A percentile compares a stretch with the other conserved stretches of the same genome.
phyloP scores from a whole-genome alignment of 2,888 invertebrate genomes.

The Diogma glabrata region DNA sequence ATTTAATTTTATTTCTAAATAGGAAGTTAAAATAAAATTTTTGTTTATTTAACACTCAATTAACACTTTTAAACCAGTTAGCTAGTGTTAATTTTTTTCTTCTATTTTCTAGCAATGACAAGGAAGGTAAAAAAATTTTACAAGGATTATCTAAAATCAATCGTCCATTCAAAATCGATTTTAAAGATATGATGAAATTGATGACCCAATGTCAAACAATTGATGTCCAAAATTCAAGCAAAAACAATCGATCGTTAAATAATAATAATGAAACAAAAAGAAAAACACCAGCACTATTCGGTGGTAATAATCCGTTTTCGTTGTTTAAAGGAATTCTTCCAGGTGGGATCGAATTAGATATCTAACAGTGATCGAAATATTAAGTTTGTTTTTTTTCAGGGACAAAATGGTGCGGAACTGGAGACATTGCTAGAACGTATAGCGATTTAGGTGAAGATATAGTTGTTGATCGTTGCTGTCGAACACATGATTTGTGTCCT shows the following conservation, averaged over 20 bases:
- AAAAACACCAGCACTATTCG: conserved; percentile 37
- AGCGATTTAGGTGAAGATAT: conserved; percentile 67
- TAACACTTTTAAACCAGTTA: too few relatives aligned
- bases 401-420: conserved; percentile 88
- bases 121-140: conserved; percentile 52
- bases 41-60: too few relatives aligned
- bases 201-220: conserved; percentile 72
- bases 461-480: conserved; percentile 71
- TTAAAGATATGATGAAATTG: conserved; percentile 63
- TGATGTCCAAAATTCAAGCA: conserved; percentile 29
- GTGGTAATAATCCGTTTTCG: conserved; percentile 55
- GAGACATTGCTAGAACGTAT: conserved; percentile 73
- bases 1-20: too few relatives aligned
- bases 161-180: conserved; percentile 51
- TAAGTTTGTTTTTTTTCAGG: conserved; percentile 41
- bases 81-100: conserved; percentile 4
- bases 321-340: conserved; percentile 71
- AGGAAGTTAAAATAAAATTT: too few relatives aligned
- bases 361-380: too few relatives aligned
- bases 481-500: conserved; percentile 84
- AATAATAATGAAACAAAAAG: conserved; percentile 14
- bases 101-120: conserved; percentile 49
- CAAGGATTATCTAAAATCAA: conserved; percentile 49
- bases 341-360: conserved; percentile 40
- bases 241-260: not conserved